A percentile compares a stretch with the other conserved stretches of the same genome.
Conservation (phyloP, 2,888 invertebrate species). For the Balanococcus diminutus region DNA sequence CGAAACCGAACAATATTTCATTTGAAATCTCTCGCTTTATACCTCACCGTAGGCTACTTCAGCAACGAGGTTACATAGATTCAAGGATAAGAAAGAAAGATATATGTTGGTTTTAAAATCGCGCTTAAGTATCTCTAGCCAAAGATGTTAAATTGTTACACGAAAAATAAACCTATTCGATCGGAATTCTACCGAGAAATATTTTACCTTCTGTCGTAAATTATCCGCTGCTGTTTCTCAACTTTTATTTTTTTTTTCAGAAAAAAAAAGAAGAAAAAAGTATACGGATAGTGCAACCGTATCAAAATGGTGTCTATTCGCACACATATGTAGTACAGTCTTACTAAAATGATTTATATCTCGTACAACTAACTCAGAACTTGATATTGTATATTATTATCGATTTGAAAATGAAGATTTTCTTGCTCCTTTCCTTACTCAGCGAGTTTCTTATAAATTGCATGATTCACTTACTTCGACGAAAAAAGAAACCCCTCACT, state of each 20-base stretch:
- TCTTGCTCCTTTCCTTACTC: neutral
- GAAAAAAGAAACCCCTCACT: neutral
- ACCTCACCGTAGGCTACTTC: neutral
- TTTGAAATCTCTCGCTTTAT: neutral
- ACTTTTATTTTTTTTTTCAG: conserved; percentile 21
- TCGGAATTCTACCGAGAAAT: conserved; percentile 49
- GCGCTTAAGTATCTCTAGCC: neutral
- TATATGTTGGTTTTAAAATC: neutral
- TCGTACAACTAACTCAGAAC: neutral
- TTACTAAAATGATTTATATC: conserved; percentile 45
- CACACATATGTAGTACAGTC: conserved; percentile 3
- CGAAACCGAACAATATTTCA: neutral
- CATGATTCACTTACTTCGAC: neutral
- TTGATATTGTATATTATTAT: conserved; percentile 9
- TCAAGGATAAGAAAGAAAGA: conserved; percentile 19
- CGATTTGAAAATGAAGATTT: conserved; percentile 24
- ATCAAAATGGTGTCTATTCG: conserved; percentile 44
- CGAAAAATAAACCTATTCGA: conserved; percentile 44
- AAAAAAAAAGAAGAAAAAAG: neutral
- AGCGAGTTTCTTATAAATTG: neutral
- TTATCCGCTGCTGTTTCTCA: conserved; percentile 39
- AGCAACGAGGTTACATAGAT: neutral
- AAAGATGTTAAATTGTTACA: conserved; percentile 53
- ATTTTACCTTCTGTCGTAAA: conserved; percentile 51
- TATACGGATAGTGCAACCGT: neutral